These are phyloP conservation scores for Charanyca ferruginea DNA, from an alignment of 2,888 invertebrate genomes.

Conservation along the genomic window DNA sequence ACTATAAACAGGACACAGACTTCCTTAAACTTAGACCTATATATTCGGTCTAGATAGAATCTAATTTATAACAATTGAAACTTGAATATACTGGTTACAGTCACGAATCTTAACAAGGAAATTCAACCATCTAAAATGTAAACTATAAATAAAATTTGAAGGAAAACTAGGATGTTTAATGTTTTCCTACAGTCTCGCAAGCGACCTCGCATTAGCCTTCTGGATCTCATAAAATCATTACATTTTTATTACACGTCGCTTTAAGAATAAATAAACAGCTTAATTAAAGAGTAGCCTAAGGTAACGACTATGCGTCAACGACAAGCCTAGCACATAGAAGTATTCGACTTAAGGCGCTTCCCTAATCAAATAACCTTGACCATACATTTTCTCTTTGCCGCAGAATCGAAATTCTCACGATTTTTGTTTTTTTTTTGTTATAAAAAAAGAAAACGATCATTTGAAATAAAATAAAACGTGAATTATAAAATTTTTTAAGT, in stretches of 20 bases:
- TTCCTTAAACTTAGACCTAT: constrained; percentile 23
- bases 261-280: constrained; percentile 27
- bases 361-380: no score
- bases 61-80: constrained; percentile 19
- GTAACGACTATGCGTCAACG: background rate
- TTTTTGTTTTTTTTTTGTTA: no score
- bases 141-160: constrained; percentile 39
- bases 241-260: constrained; percentile 43
- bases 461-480: no score
- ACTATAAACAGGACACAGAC: constrained; percentile 19
- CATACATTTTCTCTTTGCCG: no score
- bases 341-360: no score
- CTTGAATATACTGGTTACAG: background rate
- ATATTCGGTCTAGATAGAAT: constrained; percentile 25
- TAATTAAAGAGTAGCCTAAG: constrained; percentile 1
- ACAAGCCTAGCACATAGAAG: no score
- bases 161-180: constrained; percentile 46
- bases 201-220: constrained; percentile 49
- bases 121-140: constrained; percentile 20
- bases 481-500: no score
- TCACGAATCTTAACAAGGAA: constrained; percentile 30
- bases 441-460: no score
- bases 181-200: constrained; percentile 47
- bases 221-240: constrained; percentile 35
- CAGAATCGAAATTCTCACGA: no score